Evolutionary conservation across 2,888 invertebrate species (phyloP), one percentile per base, ranked within the genome.

Genomic region (Drosophila eohydei): DNA sequence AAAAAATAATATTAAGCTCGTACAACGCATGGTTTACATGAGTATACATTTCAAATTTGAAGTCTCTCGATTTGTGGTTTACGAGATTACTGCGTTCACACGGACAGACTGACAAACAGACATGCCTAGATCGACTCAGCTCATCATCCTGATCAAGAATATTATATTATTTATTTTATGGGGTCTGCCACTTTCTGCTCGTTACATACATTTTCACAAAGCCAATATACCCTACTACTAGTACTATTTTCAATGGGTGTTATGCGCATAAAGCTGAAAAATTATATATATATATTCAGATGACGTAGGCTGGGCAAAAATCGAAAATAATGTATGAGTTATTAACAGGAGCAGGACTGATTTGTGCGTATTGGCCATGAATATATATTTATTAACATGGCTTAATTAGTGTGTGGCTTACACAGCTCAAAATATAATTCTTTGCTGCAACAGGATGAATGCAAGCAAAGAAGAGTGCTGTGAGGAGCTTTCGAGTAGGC

Each of bases 351-450:
- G 21, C 28, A 14, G 66, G 68, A 68, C 69, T 74, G 83, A 86
- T 83, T 81, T 80, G 65, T 64, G 56, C 36, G 32, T 56, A 67
- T 65, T 32, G 65, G 36, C 30, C 28, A 21, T 57, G 36, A 46
- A 30, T 62, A 63, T 63, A 66, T 46, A 48, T 59, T 70, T 79
- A 87, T 84, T 84, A 87, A 84, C 88, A 84, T 71, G 80, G 82
- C 84, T 84, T 89, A 87, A 85, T 85, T 85, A 87, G 82, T 66
- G 43, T 63, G 61, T 84, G 82, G 84, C 79, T 84, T 84, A 81
- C 69, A 81, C 59, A 62, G 41, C 62, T 32, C 54, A 60, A 83
- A 83, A 81, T 67, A 57, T 72, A 58, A 78, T 83, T 71, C 62
- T 54, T 40, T 40, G 28, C 34, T 41, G n/a, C 30, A 54, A 12